phyloP scores from a whole-genome alignment of 2,797 vertebrate species.

The Artibeus lituratus region DNA sequence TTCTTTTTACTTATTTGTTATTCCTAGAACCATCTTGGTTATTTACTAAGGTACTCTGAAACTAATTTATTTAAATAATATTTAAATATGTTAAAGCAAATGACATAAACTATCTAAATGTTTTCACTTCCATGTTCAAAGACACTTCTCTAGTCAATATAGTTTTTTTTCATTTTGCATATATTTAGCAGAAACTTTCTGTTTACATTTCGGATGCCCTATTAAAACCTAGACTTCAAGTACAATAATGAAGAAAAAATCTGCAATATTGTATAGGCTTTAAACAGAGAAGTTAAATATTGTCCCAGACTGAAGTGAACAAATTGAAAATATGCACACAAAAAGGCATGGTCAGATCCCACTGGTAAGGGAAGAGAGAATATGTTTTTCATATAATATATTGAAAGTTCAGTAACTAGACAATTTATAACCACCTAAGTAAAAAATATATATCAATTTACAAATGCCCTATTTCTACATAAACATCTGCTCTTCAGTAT shows the following conservation, averaged over 20 bases:
- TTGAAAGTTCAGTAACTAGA: not conserved
- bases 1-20: not conserved
- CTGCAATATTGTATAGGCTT: not conserved
- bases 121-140: not conserved
- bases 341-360: not conserved
- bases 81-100: constrained; percentile 1
- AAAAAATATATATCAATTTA: not conserved
- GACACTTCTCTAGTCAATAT: not conserved
- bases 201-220: not conserved
- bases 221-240: not conserved
- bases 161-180: not conserved
- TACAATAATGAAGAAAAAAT: not conserved
- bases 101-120: not conserved
- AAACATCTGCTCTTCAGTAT: not conserved
- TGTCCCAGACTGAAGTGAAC: not conserved
- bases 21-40: not conserved
- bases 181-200: not conserved
- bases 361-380: not conserved
- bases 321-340: not conserved
- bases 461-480: not conserved
- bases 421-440: not conserved
- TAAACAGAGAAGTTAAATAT: not conserved
- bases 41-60: not conserved
- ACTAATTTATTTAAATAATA: not conserved
- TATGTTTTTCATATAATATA: not conserved